These are phyloP conservation scores for Labia minor DNA, from an alignment of 2,888 invertebrate species.

Conservation along the genomic window DNA sequence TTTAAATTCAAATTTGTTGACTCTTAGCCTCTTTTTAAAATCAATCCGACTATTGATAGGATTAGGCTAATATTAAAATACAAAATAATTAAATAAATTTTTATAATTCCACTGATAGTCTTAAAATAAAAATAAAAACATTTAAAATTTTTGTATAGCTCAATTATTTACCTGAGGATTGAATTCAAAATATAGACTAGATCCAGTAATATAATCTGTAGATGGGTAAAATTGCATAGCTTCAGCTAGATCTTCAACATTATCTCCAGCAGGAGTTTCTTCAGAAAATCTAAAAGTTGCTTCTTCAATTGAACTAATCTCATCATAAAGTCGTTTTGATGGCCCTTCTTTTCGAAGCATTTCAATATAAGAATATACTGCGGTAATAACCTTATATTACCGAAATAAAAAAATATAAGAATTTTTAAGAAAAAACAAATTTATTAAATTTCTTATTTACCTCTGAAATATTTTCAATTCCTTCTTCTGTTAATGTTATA, in stretches of 20 bases:
- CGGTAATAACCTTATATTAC: slow-evolving; percentile 52
- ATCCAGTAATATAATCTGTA: slow-evolving; percentile 32
- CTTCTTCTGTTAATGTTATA: slow-evolving; percentile 66
- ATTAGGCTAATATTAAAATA: neutral
- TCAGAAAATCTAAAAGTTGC: slow-evolving; percentile 53
- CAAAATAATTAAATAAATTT: neutral
- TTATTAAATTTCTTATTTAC: slow-evolving; percentile 33
- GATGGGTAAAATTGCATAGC: slow-evolving; percentile 73
- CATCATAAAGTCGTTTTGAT: slow-evolving; percentile 55
- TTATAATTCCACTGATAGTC: neutral
- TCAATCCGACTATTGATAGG: no score
- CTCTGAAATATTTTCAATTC: slow-evolving; percentile 56
- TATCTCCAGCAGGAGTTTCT: slow-evolving; percentile 59
- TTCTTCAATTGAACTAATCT: slow-evolving; percentile 64
- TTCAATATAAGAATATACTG: slow-evolving; percentile 67
- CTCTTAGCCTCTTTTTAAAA: no score
- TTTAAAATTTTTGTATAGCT: neutral
- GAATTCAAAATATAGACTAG: slow-evolving; percentile 34
- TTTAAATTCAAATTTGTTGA: no score
- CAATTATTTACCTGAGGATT: slow-evolving; percentile 32
- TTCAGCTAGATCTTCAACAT: slow-evolving; percentile 65
- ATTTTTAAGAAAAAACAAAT: slow-evolving; percentile 1
- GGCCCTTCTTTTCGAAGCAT: slow-evolving; percentile 58
- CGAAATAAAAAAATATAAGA: neutral
- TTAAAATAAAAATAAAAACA: neutral